phyloP scores from a whole-genome alignment of 2,113 vertebrate species.

The Gobiocypris rarus region DNA sequence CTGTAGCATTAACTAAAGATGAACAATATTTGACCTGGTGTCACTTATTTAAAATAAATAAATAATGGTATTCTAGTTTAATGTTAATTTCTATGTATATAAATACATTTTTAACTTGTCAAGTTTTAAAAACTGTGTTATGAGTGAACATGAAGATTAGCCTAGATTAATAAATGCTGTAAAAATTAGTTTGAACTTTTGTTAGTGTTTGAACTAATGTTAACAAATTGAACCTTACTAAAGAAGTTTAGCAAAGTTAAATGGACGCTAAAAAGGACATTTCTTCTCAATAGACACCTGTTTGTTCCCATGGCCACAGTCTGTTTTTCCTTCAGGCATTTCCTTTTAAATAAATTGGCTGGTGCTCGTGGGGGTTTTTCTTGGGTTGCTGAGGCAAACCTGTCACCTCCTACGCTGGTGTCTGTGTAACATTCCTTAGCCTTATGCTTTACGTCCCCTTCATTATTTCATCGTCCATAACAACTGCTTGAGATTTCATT shows the following conservation, averaged over 20 bases:
- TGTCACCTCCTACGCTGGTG: slow-evolving; percentile 6
- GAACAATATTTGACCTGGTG: too few relatives aligned
- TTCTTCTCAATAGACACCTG: neutral
- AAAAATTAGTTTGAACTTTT: neutral
- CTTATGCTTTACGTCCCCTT: neutral
- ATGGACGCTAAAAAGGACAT: neutral
- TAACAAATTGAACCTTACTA: neutral
- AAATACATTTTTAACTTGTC: neutral
- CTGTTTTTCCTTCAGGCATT: neutral
- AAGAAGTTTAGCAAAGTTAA: neutral
- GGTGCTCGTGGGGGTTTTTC: slow-evolving; percentile 4
- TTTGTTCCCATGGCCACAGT: slow-evolving; percentile 18
- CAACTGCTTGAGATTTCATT: slow-evolving; percentile 15
- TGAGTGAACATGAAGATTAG: neutral
- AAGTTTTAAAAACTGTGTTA: neutral
- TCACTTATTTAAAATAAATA: neutral
- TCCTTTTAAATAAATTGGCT: slow-evolving; percentile 23
- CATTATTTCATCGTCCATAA: slow-evolving; percentile 25
- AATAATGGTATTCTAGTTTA: neutral
- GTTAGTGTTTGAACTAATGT: neutral
- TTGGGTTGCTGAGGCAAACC: neutral
- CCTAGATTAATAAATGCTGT: neutral
- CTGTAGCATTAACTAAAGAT: neutral
- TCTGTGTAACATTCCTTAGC: slow-evolving; percentile 27
- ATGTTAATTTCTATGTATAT: neutral